Percentiles rank a stretch among this genome's conserved stretches.
Conservation (phyloP, 1,140 invertebrate genomes). For the Ridgeia piscesae region DNA sequence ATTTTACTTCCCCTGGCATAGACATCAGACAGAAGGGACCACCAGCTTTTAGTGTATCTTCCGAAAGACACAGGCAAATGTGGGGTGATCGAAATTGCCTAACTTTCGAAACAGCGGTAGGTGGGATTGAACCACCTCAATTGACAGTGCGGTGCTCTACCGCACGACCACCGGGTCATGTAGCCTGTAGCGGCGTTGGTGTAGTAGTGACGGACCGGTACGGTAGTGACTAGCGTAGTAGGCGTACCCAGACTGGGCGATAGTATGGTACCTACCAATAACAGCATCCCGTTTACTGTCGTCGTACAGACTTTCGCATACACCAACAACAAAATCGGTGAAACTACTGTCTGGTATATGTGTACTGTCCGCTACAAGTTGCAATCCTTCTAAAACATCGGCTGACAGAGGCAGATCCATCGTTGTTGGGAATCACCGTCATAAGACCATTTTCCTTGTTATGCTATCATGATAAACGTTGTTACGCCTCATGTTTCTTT, state of each 20-base stretch:
- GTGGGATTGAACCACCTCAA: too few relatives aligned
- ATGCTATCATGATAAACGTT: not conserved
- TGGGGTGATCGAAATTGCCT: too few relatives aligned
- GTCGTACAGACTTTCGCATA: not conserved
- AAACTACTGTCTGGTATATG: not conserved
- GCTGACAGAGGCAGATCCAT: not conserved
- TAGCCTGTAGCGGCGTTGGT: too few relatives aligned
- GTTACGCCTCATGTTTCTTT: not conserved
- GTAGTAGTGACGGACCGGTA: too few relatives aligned
- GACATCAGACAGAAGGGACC: too few relatives aligned
- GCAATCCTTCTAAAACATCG: not conserved
- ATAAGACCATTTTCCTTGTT: not conserved
- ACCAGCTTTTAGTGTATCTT: too few relatives aligned
- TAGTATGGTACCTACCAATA: not conserved
- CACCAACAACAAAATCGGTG: not conserved
- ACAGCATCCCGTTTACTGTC: not conserved
- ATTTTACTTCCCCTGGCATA: too few relatives aligned
- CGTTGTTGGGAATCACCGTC: not conserved
- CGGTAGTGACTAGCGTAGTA: too few relatives aligned
- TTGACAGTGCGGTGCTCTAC: too few relatives aligned
- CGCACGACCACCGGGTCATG: too few relatives aligned
- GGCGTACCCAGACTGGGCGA: not conserved
- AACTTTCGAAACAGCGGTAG: too few relatives aligned
- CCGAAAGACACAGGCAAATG: too few relatives aligned
- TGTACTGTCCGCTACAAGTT: not conserved